Percentiles rank a stretch among this genome's conserved stretches.
phyloP scores from a whole-genome alignment of 1,140 invertebrate species.

The Panagrolaimus sp. region DNA sequence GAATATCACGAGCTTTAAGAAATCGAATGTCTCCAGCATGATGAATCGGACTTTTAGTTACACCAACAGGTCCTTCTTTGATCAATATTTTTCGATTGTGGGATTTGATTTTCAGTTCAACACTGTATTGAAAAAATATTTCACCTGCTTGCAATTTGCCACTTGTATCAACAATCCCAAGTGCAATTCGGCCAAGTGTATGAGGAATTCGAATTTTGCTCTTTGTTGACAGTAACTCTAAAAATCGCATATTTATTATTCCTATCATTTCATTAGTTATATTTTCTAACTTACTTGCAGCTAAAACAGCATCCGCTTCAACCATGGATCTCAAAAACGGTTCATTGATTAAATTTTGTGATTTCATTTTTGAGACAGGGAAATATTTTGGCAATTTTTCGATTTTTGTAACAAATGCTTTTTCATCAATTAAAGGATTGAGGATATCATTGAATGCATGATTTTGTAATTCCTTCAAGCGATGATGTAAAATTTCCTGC shows the following conservation, averaged over 20 bases:
- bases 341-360: not conserved
- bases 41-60: constrained; percentile 58
- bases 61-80: constrained; percentile 31
- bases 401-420: too few relatives aligned
- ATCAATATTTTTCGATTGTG: too few relatives aligned
- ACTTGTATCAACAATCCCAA: constrained; percentile 59
- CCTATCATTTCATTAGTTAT: too few relatives aligned
- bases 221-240: constrained; percentile 27
- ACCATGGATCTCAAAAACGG: not conserved
- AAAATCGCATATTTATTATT: too few relatives aligned
- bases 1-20: constrained; percentile 52
- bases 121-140: constrained; percentile 58
- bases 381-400: too few relatives aligned
- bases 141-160: constrained; percentile 56
- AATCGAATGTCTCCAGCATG: constrained; percentile 58
- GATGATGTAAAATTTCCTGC: too few relatives aligned
- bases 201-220: constrained; percentile 52
- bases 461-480: too few relatives aligned
- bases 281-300: constrained; percentile 18
- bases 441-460: too few relatives aligned
- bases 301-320: not conserved
- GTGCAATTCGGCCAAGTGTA: constrained; percentile 57
- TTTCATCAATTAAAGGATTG: too few relatives aligned
- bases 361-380: too few relatives aligned
- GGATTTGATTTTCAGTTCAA: not conserved